These are phyloP conservation scores for Ammospiza maritima DNA, from an alignment of 2,797 vertebrate species.

Conservation along the genomic window DNA sequence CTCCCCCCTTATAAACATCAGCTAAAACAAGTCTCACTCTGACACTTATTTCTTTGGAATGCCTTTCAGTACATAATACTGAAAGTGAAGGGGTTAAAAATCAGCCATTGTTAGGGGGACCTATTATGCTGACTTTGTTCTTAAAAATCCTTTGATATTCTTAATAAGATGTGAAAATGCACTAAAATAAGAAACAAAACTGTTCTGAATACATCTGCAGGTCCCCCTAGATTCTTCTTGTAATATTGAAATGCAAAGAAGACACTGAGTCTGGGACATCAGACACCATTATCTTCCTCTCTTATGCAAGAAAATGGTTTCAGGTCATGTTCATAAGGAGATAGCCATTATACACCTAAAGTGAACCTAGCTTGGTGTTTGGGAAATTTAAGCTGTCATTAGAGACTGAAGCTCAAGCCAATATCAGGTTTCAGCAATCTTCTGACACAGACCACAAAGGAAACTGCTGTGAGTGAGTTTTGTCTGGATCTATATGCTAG, in stretches of 20 bases:
- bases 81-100: background rate
- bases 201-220: background rate
- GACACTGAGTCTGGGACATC: background rate
- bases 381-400: slow-evolving; percentile 27
- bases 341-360: slow-evolving; percentile 21
- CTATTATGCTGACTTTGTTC: background rate
- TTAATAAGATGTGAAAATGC: background rate
- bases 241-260: background rate
- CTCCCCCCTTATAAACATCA: background rate
- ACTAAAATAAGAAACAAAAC: background rate
- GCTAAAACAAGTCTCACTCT: background rate
- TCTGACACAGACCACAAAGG: background rate
- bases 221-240: background rate
- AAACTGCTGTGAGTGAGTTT: background rate
- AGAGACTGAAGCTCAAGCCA: background rate
- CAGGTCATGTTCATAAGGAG: background rate
- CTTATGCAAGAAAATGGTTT: slow-evolving; percentile 35
- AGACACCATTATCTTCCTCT: background rate
- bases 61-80: background rate
- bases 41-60: background rate
- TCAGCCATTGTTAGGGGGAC: background rate
- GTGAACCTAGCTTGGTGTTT: slow-evolving; percentile 5
- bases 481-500: background rate
- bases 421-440: slow-evolving; percentile 7
- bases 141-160: background rate